Evolutionary conservation across 2,797 vertebrate species (phyloP).

Genomic region (Mormyrus hasselquistii): DNA sequence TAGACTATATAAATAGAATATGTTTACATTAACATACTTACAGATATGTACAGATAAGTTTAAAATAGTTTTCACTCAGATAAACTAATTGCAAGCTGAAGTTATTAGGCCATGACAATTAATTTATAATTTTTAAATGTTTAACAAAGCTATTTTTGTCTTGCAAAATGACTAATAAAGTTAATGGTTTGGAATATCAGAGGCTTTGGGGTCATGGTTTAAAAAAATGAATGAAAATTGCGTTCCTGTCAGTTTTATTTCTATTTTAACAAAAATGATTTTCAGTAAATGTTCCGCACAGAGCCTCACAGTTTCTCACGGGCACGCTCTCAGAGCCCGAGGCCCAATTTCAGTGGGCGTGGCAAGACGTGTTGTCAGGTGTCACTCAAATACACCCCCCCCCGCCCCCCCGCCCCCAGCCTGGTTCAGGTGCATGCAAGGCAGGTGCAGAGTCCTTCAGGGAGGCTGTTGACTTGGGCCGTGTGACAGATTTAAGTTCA

Average conservation of each 20-base stretch:
- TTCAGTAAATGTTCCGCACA: not conserved
- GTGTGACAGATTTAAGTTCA: not conserved
- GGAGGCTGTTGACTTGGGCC: not conserved
- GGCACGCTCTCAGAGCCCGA: not conserved
- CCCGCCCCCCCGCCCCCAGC: fast-evolving
- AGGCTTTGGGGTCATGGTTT: not conserved
- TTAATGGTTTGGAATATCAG: not conserved
- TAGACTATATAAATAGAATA: not conserved
- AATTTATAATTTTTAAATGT: not conserved
- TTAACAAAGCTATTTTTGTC: not conserved
- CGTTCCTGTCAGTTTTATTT: not conserved
- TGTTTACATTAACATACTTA: not conserved
- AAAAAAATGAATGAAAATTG: not conserved
- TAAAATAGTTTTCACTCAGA: not conserved
- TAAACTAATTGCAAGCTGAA: not conserved
- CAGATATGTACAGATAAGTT: not conserved
- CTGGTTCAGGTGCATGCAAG: not conserved
- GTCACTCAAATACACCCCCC: not conserved
- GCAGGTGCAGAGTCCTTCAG: not conserved
- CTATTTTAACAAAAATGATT: not conserved
- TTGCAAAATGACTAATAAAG: not conserved
- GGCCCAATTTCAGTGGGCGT: not conserved
- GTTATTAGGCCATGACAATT: not conserved
- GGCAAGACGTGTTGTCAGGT: not conserved
- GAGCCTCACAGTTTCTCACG: not conserved